Percentiles rank a stretch among this genome's conserved stretches.
Conservation (phyloP, 2,797 vertebrate species). For the Heterohyrax brucei region DNA sequence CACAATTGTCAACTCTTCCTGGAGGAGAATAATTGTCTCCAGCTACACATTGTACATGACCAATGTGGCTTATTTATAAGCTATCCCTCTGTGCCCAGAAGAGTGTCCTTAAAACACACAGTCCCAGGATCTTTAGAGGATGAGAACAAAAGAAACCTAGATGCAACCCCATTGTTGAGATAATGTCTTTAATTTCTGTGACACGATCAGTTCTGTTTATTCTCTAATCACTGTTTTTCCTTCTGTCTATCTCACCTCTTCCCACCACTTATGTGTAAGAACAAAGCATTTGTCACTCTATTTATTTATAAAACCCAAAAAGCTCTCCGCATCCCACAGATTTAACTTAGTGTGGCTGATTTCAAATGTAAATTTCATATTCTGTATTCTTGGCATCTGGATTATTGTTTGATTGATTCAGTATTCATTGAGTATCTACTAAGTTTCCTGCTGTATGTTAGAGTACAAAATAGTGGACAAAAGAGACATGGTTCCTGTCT, state of each 20-base stretch:
- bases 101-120: not conserved
- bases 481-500: not conserved
- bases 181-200: not conserved
- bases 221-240: not conserved
- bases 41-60: not conserved
- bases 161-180: not conserved
- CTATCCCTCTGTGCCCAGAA: not conserved
- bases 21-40: not conserved
- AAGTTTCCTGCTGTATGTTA: not conserved
- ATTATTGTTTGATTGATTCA: not conserved
- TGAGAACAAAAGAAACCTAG: conserved; percentile 31
- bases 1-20: conserved; percentile 10
- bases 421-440: not conserved
- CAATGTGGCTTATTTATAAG: not conserved
- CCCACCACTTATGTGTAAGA: not conserved
- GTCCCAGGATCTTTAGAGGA: not conserved
- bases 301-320: not conserved
- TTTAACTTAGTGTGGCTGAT: not conserved
- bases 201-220: not conserved
- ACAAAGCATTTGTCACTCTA: not conserved
- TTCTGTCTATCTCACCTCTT: not conserved
- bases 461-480: not conserved
- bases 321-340: not conserved
- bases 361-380: not conserved
- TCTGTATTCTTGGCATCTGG: not conserved